These are phyloP conservation scores for Bergia sp. DNA, from an alignment of 92 coral and sea anemone species.

Conservation along the genomic window DNA sequence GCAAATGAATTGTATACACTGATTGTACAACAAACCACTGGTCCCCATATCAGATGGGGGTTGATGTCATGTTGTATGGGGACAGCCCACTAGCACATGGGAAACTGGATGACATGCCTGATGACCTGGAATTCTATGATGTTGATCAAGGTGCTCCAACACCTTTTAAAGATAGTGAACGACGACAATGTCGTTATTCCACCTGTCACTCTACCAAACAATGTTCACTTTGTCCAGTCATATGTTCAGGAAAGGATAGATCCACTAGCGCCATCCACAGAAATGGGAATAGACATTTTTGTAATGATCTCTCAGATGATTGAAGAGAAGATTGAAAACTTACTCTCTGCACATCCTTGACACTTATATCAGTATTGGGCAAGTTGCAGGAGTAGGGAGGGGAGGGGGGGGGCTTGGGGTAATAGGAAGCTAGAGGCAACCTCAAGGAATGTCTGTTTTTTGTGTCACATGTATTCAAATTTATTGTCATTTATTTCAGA, in stretches of 20 bases:
- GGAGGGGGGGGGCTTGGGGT: too few relatives aligned
- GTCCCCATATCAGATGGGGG: slow-evolving; percentile 56
- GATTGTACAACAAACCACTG: neutral
- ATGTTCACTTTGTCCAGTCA: slow-evolving; percentile 36
- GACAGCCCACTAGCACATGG: slow-evolving; percentile 52
- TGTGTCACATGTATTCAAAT: too few relatives aligned
- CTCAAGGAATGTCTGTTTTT: too few relatives aligned
- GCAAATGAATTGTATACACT: too few relatives aligned
- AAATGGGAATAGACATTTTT: slow-evolving; percentile 41
- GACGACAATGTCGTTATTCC: slow-evolving; percentile 50
- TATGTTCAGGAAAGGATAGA: slow-evolving; percentile 42
- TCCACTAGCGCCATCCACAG: slow-evolving; percentile 22
- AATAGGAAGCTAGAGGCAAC: too few relatives aligned
- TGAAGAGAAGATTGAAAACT: slow-evolving; percentile 49
- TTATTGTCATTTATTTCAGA: too few relatives aligned
- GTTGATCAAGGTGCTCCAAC: slow-evolving; percentile 47
- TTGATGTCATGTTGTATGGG: slow-evolving; percentile 43
- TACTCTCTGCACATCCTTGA: neutral
- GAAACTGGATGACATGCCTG: slow-evolving; percentile 44
- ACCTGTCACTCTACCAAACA: slow-evolving; percentile 33
- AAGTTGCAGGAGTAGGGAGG: too few relatives aligned
- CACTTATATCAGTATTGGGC: too few relatives aligned
- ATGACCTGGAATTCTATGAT: slow-evolving; percentile 46
- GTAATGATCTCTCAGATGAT: slow-evolving; percentile 42
- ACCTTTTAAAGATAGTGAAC: slow-evolving; percentile 48